These are phyloP conservation scores for Netelia fuscicornis DNA, from an alignment of 2,888 invertebrate species.

Conservation along the genomic window DNA sequence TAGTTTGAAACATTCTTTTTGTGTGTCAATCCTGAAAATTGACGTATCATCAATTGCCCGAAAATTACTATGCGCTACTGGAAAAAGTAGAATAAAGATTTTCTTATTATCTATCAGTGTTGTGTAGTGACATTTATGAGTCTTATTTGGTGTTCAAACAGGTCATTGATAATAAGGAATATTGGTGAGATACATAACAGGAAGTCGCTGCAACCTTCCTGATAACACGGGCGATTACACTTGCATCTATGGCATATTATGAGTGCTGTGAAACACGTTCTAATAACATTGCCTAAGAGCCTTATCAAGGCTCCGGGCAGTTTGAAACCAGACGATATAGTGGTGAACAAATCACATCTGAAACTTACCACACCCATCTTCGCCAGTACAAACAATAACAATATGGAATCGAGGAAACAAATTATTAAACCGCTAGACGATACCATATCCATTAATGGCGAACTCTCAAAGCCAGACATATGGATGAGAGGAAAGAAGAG, in stretches of 20 bases:
- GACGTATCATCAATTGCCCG: no score
- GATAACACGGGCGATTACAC: conserved; percentile 4
- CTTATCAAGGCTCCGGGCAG: conserved; percentile 72
- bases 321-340: conserved; percentile 50
- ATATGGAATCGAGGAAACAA: conserved; percentile 59
- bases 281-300: conserved; percentile 82
- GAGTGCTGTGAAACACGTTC: conserved; percentile 80
- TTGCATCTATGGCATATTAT: conserved; percentile 79
- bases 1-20: no score
- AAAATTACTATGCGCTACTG: no score
- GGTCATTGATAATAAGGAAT: no score
- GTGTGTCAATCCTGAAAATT: no score
- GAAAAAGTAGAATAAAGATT: no score
- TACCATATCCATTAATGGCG: conserved; percentile 60
- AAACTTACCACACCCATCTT: conserved; percentile 79
- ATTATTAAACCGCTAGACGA: conserved; percentile 70
- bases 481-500: conserved; percentile 88
- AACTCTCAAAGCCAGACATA: conserved; percentile 74
- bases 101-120: no score
- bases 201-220: no score
- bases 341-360: conserved; percentile 72
- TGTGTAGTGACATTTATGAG: no score
- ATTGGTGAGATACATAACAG: no score
- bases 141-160: no score
- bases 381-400: conserved; percentile 42